phyloP scores from a whole-genome alignment of 2,113 vertebrate species.

The Epinephelus cyanopodus region DNA sequence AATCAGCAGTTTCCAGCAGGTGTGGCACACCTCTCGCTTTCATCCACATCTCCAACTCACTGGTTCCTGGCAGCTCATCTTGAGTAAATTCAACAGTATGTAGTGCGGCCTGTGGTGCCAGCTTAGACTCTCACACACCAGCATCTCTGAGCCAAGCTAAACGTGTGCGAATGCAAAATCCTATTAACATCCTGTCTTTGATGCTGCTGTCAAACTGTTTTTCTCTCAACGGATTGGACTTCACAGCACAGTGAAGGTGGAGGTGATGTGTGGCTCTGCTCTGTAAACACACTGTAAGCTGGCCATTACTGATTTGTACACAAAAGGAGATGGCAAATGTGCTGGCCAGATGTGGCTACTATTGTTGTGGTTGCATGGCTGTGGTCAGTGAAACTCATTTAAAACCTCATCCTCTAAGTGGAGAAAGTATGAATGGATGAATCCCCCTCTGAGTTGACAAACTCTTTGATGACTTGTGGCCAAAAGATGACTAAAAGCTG shows the following conservation, averaged over 20 bases:
- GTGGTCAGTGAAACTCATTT: constrained; percentile 49
- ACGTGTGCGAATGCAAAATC: constrained; percentile 19
- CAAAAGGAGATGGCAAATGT: constrained; percentile 71
- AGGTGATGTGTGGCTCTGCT: constrained; percentile 49
- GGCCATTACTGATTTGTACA: constrained; percentile 56
- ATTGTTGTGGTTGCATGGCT: constrained; percentile 64
- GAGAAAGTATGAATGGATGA: constrained; percentile 63
- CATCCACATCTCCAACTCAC: constrained; percentile 11
- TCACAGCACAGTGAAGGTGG: constrained; percentile 36
- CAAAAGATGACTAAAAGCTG: constrained; percentile 48
- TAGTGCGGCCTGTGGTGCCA: constrained; percentile 17
- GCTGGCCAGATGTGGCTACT: constrained; percentile 79
- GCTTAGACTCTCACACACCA: neutral
- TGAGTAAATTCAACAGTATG: constrained; percentile 13
- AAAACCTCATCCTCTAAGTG: constrained; percentile 41
- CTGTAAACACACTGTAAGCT: constrained; percentile 62
- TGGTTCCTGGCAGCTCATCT: constrained; percentile 11
- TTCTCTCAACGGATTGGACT: constrained; percentile 18
- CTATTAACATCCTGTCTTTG: constrained; percentile 27
- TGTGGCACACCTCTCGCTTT: constrained; percentile 52
- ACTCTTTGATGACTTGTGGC: constrained; percentile 9
- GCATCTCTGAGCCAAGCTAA: constrained; percentile 18
- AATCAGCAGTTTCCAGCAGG: constrained; percentile 79
- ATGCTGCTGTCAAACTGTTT: constrained; percentile 31
- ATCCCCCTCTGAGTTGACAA: constrained; percentile 43